Conservation (phyloP, 1,140 invertebrate species). For the Epicauta chinensis region DNA sequence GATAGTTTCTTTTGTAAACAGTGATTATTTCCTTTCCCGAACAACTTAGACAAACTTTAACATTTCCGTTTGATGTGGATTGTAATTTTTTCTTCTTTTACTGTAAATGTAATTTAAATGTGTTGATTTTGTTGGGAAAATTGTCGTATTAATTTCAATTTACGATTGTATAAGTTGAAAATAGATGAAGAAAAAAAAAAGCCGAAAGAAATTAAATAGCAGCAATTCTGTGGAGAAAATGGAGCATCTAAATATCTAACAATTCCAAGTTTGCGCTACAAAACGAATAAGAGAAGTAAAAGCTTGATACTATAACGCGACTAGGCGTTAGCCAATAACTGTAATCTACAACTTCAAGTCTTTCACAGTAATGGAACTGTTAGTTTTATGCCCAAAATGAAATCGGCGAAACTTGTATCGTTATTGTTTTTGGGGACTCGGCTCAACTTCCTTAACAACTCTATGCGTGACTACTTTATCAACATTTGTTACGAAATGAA, state of each 20-base stretch:
- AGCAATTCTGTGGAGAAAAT: slow-evolving; percentile 7
- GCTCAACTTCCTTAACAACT: slow-evolving; percentile 10
- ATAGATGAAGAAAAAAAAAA: too few species aligned
- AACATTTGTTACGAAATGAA: slow-evolving; percentile 16
- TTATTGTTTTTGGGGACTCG: slow-evolving; percentile 19
- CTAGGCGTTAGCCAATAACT: slow-evolving; percentile 28
- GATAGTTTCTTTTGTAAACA: too few species aligned
- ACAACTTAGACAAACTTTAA: too few species aligned
- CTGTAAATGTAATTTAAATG: too few species aligned
- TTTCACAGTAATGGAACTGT: slow-evolving; percentile 30
- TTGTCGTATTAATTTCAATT: too few species aligned
- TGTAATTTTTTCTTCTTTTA: too few species aligned
- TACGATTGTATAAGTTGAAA: too few species aligned
- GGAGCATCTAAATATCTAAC: slow-evolving; percentile 17
- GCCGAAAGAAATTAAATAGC: slow-evolving; percentile 13
- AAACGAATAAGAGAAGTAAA: slow-evolving; percentile 20
- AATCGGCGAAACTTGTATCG: slow-evolving; percentile 31
- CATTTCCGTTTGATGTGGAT: too few species aligned
- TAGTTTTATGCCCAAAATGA: slow-evolving; percentile 33
- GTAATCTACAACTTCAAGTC: slow-evolving; percentile 31
- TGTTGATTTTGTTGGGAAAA: too few species aligned
- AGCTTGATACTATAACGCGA: slow-evolving; percentile 19
- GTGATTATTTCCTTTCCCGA: too few species aligned
- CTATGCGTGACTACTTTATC: slow-evolving; percentile 20
- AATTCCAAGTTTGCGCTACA: slow-evolving; percentile 13